A percentile compares a stretch with the other conserved stretches of the same genome.
phyloP scores from a whole-genome alignment of 1,140 invertebrate species.

The Chionoecetes opilio region DNA sequence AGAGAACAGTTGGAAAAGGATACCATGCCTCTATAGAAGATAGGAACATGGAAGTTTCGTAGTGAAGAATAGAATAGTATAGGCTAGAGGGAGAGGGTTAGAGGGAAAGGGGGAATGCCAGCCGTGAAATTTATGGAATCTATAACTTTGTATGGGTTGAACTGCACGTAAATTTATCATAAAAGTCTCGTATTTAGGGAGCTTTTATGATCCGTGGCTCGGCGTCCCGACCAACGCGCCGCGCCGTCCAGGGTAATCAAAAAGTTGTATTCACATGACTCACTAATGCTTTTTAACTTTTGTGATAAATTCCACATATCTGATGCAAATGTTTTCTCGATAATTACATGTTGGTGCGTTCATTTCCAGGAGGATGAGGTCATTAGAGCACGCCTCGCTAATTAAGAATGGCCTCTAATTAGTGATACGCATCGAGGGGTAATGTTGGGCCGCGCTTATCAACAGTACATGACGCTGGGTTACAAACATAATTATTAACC shows the following conservation, averaged over 20 bases:
- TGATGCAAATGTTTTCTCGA: conserved; percentile 29
- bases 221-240: background rate
- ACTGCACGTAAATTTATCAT: conserved; percentile 30
- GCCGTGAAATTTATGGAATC: conserved; percentile 20
- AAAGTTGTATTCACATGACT: conserved; percentile 30
- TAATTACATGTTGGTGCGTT: background rate
- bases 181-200: background rate
- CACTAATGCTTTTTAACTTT: conserved; percentile 30
- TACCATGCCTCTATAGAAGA: too few species aligned
- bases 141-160: conserved; percentile 30
- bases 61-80: background rate
- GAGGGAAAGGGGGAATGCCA: background rate
- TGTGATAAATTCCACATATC: conserved; percentile 30
- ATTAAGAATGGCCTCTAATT: background rate
- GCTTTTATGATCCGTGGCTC: background rate
- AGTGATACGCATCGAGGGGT: background rate
- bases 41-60: too few species aligned
- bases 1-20: too few species aligned
- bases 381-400: conserved; percentile 16
- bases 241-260: background rate
- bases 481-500: too few species aligned
- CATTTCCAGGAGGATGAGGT: conserved; percentile 1
- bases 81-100: background rate
- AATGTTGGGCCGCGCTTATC: background rate
- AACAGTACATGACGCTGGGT: background rate